Evolutionary conservation across 2,797 vertebrate genomes (phyloP), one percentile per base, ranked within the genome.

Genomic region (Gymnoscopelus microlampas): DNA sequence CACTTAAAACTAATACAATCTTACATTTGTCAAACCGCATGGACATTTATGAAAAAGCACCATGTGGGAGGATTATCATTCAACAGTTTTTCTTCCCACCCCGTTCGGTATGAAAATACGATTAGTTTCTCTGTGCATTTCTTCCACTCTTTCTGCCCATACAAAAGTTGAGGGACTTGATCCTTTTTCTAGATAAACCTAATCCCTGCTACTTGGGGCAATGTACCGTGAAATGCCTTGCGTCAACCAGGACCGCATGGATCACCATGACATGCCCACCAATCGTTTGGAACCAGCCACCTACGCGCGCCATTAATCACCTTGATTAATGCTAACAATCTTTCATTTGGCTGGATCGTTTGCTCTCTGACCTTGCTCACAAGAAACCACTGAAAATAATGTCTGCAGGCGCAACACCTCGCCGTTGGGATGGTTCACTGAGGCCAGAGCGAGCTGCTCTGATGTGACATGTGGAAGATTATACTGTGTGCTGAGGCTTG

Each of bases 281-380:
- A 47, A 44, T 60, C 53, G 61, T 55, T 32, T 65, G 23, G 51
- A 59, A 66, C 64, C 51, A 70, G 11, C 23, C 23, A 50, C 35
- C 66, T 48, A 32, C 35, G 35, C 63, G 60, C 35, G 32, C 66
- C 63, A 62, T 65, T 76, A 70, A 75, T 81, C 76, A 74, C 61
- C 63, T 24, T 70, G 58, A 81, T 72, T 54, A 65, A 68, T 63
- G 24, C 68, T 53, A 60, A 66, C 29, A 58, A 59, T 68, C 29
- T 26, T 64, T 68, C 32, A 68, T 62, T 67, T 55, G 50, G 13
- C 59, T 5, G 24, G 32, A 26, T 76, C 35, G 67, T 64, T 74
- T 67, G 65, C 39, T 49, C 61, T 73, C 73, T 74, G 59, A 73
- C 75, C 82, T 76, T 69, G 13, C 63, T 53, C 39, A 48, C 29